phyloP scores from a whole-genome alignment of 1,140 invertebrate species.

The Magallana ariakensis region DNA sequence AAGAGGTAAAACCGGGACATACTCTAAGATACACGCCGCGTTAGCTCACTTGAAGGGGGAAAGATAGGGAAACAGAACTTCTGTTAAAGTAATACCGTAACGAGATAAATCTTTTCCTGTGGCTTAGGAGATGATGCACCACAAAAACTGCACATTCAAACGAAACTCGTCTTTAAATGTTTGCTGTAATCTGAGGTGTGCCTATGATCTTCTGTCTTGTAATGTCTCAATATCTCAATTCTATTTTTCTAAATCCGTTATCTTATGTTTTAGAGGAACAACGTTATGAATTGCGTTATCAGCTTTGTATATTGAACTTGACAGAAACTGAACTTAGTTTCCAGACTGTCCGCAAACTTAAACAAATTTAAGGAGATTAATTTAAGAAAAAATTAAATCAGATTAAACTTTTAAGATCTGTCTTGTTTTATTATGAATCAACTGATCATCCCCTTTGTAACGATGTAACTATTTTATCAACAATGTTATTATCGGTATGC shows the following conservation, averaged over 20 bases:
- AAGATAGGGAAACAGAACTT: constrained; percentile 28
- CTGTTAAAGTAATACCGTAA: constrained; percentile 36
- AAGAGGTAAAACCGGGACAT: constrained; percentile 29
- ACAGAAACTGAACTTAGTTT: not conserved
- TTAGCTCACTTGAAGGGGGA: constrained; percentile 21
- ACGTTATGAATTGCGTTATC: not conserved
- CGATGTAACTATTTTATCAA: not conserved
- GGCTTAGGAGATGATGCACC: constrained; percentile 16
- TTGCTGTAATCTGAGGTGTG: constrained; percentile 15
- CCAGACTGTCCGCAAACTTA: not conserved
- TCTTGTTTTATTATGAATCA: not conserved
- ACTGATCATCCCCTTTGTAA: not conserved
- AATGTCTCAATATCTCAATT: constrained; percentile 28
- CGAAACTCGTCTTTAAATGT: constrained; percentile 5
- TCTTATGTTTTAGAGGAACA: not conserved
- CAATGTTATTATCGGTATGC: too few species aligned
- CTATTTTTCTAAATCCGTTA: not conserved
- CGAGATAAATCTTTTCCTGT: constrained; percentile 30
- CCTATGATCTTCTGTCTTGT: not conserved
- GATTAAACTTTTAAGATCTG: not conserved
- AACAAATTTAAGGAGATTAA: not conserved
- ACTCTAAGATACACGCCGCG: not conserved
- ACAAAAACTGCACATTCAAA: constrained; percentile 32
- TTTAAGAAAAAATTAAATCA: not conserved
- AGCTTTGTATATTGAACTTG: constrained; percentile 8